Evolutionary conservation across 1,140 invertebrate genomes (phyloP).

Genomic region (Limonius californicus): DNA sequence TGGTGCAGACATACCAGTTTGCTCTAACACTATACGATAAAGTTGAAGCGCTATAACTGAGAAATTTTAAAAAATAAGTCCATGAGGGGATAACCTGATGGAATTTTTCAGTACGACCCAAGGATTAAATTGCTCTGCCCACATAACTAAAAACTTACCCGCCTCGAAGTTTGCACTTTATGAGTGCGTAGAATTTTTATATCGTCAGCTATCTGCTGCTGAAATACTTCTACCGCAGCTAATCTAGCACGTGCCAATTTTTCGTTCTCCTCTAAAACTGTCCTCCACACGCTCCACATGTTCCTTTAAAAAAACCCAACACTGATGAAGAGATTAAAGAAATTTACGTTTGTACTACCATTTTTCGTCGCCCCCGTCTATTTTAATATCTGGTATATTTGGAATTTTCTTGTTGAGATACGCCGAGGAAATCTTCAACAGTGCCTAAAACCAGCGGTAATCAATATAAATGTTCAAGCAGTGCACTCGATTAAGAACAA

Average conservation of each 20-base stretch:
- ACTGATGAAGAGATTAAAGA: background rate
- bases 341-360: slow-evolving; percentile 59
- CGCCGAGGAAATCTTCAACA: slow-evolving; percentile 84
- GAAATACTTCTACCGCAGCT: slow-evolving; percentile 89
- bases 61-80: too few relatives aligned
- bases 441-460: slow-evolving; percentile 58
- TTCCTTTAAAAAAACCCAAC: slow-evolving; percentile 66
- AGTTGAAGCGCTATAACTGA: too few relatives aligned
- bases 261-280: slow-evolving; percentile 92
- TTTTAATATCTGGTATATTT: slow-evolving; percentile 82
- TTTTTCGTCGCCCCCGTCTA: slow-evolving; percentile 84
- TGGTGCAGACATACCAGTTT: too few relatives aligned
- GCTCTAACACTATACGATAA: too few relatives aligned
- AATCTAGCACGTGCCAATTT: slow-evolving; percentile 85
- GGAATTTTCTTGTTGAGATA: slow-evolving; percentile 91
- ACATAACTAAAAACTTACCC: slow-evolving; percentile 56
- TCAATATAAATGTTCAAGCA: slow-evolving; percentile 9
- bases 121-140: too few relatives aligned
- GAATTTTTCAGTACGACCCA: too few relatives aligned
- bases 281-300: slow-evolving; percentile 94
- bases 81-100: too few relatives aligned
- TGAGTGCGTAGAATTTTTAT: slow-evolving; percentile 78
- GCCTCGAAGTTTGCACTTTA: slow-evolving; percentile 84
- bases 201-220: slow-evolving; percentile 90
- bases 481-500: slow-evolving; percentile 23